These are phyloP conservation scores for Neocrepidodera transversa DNA, from an alignment of 2,888 invertebrate species.

Conservation along the genomic window DNA sequence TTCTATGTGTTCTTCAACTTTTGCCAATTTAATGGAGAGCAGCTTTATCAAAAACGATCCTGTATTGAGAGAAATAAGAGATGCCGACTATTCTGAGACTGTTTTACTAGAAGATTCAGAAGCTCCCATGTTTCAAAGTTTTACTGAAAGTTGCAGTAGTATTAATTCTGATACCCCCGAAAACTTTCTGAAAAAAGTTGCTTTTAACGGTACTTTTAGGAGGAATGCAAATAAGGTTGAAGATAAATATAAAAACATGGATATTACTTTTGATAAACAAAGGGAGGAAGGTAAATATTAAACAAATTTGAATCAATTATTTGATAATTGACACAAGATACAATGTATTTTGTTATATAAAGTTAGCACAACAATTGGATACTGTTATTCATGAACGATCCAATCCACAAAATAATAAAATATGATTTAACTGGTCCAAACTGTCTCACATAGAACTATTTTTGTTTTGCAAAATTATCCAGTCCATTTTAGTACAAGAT, in stretches of 20 bases:
- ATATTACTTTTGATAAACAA: slow-evolving; percentile 24
- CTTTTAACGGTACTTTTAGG: slow-evolving; percentile 43
- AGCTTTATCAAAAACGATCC: slow-evolving; percentile 59
- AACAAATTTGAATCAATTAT: not conserved
- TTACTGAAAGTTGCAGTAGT: slow-evolving; percentile 57
- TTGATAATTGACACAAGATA: too few species aligned
- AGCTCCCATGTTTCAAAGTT: slow-evolving; percentile 55
- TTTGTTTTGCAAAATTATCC: too few species aligned
- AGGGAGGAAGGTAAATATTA: slow-evolving; percentile 25
- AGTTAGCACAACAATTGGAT: too few species aligned
- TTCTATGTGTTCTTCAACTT: slow-evolving; percentile 62
- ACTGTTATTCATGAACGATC: too few species aligned
- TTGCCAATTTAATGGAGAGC: slow-evolving; percentile 60
- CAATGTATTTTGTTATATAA: too few species aligned
- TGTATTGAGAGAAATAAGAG: slow-evolving; percentile 56
- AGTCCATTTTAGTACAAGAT: too few species aligned
- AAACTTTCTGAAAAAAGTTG: slow-evolving; percentile 53
- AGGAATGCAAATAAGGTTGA: slow-evolving; percentile 33
- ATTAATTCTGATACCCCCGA: slow-evolving; percentile 56
- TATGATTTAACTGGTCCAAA: too few species aligned
- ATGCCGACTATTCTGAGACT: slow-evolving; percentile 55
- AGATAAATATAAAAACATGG: slow-evolving; percentile 18
- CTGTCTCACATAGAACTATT: too few species aligned
- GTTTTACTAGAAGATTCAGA: slow-evolving; percentile 54
- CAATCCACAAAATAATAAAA: too few species aligned